Base-by-base conservation (phyloP, 2,113 vertebrate species). In the Zingel zingel region DNA sequence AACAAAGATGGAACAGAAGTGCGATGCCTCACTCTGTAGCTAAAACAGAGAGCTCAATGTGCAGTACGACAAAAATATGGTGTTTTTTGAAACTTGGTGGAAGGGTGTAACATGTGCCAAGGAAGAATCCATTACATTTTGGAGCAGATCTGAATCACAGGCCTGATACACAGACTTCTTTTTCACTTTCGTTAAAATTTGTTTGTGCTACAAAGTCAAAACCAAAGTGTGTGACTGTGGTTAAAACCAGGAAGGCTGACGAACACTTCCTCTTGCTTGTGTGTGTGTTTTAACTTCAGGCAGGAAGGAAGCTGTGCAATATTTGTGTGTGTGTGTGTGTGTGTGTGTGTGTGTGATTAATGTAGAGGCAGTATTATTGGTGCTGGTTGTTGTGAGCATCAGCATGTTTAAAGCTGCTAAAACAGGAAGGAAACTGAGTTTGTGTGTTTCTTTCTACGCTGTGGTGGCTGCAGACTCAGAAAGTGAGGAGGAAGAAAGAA, bases 371-470 rank as follows among this genome's bases (percentile, higher is more conserved):
- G 14, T 18, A 6, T 43, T 1, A 2, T 16, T 21, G 23, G 9
- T 27, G 16, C 36, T 33, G 16, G 6, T n/a, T 21, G 30, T 54
- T 0, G 13, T 51, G 7, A 62, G 1, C 7, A 8, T 16, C 16
- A 48, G 12, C 1, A 2, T 3, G 13, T 58, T 66, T 13, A 27
- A 61, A 7, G 14, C 47, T 18, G 21, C 14, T 27, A 21, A 48
- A 64, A 45, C 68, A 33, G 43, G 78, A 66, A 73, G 78, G 68
- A 72, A 80, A 47, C 30, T 0, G 45, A 25, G 6, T 16, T 10
- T 27, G n/a, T 23, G 58, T 53, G 47, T 54, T 27, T 65, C 2
- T 3, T 47, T n/a, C 3, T 47, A 2, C 6, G 16, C 15, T 25
- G 21, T 7, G 3, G 33, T 21, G 39, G 19, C 12, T 65, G n/a